Conservation (phyloP, 2,113 vertebrate species). For the Xiphophorus couchianus region DNA sequence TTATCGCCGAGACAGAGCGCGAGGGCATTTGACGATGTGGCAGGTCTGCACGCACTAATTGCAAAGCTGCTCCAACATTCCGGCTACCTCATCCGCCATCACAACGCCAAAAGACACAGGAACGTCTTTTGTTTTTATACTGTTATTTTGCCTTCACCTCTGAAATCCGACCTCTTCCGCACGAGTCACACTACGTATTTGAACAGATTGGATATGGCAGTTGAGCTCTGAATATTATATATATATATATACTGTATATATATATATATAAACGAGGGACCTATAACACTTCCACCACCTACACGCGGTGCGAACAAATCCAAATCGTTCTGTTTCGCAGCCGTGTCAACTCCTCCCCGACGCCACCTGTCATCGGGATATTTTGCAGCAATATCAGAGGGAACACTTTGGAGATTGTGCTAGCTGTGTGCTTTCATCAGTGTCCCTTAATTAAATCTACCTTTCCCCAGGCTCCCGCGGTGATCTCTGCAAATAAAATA, state of each 20-base stretch:
- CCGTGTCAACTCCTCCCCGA: conserved; percentile 71
- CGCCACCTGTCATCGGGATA: conserved; percentile 77
- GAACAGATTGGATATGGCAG: conserved; percentile 56
- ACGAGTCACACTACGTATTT: conserved; percentile 24
- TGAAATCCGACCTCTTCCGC: conserved; percentile 34
- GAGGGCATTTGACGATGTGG: conserved; percentile 76
- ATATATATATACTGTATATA: no score
- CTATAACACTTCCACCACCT: conserved; percentile 69
- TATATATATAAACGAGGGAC: conserved; percentile 12
- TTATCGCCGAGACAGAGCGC: conserved; percentile 71
- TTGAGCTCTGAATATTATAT: conserved; percentile 3
- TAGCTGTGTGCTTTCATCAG: conserved; percentile 81
- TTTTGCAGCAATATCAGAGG: conserved; percentile 76
- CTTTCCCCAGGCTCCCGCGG: conserved; percentile 73
- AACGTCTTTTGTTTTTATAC: conserved; percentile 32
- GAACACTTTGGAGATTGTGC: conserved; percentile 74
- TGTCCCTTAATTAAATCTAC: conserved; percentile 83
- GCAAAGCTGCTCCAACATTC: conserved; percentile 68
- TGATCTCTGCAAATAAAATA: conserved; percentile 78
- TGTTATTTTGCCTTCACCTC: conserved; percentile 26
- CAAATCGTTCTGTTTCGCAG: conserved; percentile 70
- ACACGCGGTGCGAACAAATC: conserved; percentile 69
- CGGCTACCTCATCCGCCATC: conserved; percentile 50
- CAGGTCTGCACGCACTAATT: conserved; percentile 73
- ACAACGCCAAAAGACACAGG: conserved; percentile 49